A percentile compares a stretch with the other conserved stretches of the same genome.
Conservation (phyloP, 2,797 vertebrate species). For the Lagorchestes hirsutus region DNA sequence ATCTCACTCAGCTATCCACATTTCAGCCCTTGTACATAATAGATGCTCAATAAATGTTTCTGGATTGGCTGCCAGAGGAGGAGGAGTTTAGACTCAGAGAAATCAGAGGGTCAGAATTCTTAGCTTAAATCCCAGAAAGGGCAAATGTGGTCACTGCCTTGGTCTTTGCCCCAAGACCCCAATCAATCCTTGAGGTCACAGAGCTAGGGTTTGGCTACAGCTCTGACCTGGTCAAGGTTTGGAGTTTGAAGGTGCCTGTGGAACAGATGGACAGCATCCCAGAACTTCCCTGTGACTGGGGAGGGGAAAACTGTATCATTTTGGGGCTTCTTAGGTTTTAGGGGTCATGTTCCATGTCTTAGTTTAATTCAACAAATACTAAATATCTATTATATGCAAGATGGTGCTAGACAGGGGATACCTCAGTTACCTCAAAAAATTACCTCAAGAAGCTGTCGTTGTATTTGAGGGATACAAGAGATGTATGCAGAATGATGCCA, state of each 20-base stretch:
- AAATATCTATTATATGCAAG: not conserved
- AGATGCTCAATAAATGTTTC: not conserved
- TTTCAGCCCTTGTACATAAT: not conserved
- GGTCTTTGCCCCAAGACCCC: not conserved
- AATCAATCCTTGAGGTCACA: not conserved
- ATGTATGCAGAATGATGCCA: not conserved
- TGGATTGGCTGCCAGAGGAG: not conserved
- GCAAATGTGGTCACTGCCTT: not conserved
- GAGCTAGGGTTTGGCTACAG: not conserved
- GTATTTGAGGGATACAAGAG: not conserved
- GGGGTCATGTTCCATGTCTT: not conserved
- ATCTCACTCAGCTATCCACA: not conserved
- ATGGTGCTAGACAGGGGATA: not conserved
- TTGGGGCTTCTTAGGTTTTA: not conserved
- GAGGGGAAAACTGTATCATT: not conserved
- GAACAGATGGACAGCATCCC: not conserved
- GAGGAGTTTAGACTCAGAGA: not conserved
- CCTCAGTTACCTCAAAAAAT: not conserved
- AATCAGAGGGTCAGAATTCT: not conserved
- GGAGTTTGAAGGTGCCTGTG: not conserved
- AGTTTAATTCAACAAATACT: not conserved
- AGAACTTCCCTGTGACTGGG: not conserved
- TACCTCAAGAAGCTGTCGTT: not conserved
- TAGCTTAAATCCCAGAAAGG: not conserved
- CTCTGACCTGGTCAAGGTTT: not conserved